Base-by-base conservation (phyloP, 2,113 vertebrate species). In the Paramormyrops kingsleyae region DNA sequence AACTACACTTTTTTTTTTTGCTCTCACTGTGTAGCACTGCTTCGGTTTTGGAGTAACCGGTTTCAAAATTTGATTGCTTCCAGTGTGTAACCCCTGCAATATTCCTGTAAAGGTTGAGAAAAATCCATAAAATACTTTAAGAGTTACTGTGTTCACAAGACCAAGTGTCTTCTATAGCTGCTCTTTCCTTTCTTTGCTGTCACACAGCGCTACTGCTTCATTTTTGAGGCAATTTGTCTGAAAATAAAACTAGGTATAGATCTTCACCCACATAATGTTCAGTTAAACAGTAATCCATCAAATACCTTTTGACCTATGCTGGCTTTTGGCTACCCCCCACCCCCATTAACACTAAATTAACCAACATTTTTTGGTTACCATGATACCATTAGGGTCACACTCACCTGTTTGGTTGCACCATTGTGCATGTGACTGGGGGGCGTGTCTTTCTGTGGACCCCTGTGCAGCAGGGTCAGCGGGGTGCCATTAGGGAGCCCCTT, bases 401-500 rank as follows among this genome's bases (percentile, higher is more conserved):
- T 90, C 91, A 96, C 96, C 92, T 91, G 94, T 91, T 96, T 96
- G 50, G 93, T 90, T 87, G 92, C 89, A 31, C 90, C 93, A 83
- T 92, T 94, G 90, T 94, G 95, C 52, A 21, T 91, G 87, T 93
- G 91, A 90, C 87, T 89, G 3, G 74, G 87, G 3, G 77, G 85
- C 53, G 94, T 92, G 90, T 94, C 93, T 31, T 91, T 86, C 39
- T 86, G 74, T 3, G 59, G 77, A 27, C 66, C 77, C 15, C 89
- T 90, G 87, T 91, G 94, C 77, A 92, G 92, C 80, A 91, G 80
- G 17, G 92, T 90, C 0, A 91, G 90, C 0, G 93, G 96, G 35
- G 94, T 96, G 93, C 97, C 96, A 0, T 97, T 98, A 83, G 95
- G 94, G 87, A 98, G 95, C 93, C 86, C 93, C 24, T 91, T 92